Evolutionary conservation across 1,140 invertebrate species (phyloP), one percentile per base, ranked within the genome.

Genomic region (Drosophila teissieri): DNA sequence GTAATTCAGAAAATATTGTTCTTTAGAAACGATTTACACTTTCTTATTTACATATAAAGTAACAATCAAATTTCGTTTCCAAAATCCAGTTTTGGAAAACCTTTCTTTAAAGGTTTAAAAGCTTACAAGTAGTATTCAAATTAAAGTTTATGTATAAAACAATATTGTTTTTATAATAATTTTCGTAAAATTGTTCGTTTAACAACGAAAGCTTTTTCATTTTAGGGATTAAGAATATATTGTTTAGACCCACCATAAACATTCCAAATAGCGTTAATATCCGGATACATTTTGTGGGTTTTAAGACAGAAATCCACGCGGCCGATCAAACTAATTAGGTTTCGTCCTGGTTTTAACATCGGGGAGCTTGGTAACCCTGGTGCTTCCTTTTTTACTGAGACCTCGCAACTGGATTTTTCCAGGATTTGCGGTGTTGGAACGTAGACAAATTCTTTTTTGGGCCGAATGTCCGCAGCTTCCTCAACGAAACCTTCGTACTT

Each of bases 281-380:
- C 51, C 1, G 89, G 76, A 40, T 92, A 64, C 17, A 44, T 17
- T 58, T 81, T 79, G 12, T 84, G 70, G n/a, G 60, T 86, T 78
- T 86, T 90, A 22, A 92, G 57, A 14, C 77, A 83, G 44, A 89
- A 92, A 19, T 92, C 78, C 0, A 91, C 85, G 0, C 73, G 80
- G 3, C 91, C 91, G 5, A 88, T 54, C 4, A 91, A 51, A 15
- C 61, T 74, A 0, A 78, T 11, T 24, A 80, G 53, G 36, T 86
- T 63, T 3, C 88, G 58, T 5, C 79, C 77, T 12, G 69, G 34
- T 17, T 73, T 78, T 3, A 49, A 27, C 73, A 84, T 67, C 24
- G 67, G 12, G 7, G 44, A 19, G 7, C 39, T 39, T 52, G 58
- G 56, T 31, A 72, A 48, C 48, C 39, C 65, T 37, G 2, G 7